Conservation (phyloP, 2,888 invertebrate genomes). For the Mechanitis mazaeus region DNA sequence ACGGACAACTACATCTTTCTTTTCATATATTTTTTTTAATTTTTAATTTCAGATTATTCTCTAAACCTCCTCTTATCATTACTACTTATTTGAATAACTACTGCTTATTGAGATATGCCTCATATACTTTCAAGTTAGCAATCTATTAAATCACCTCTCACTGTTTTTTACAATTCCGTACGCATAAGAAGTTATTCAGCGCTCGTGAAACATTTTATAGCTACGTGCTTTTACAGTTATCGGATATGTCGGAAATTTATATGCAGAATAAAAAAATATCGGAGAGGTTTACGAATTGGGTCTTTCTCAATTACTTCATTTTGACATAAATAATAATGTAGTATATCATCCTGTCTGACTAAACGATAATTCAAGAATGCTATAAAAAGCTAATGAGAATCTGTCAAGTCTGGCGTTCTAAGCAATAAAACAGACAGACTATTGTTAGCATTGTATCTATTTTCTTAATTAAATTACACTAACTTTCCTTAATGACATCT, state of each 20-base stretch:
- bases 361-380: no score
- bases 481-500: not conserved
- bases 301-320: conserved; percentile 1
- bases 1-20: no score
- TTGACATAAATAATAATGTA: not conserved
- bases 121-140: not conserved
- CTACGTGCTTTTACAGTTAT: conserved; percentile 13
- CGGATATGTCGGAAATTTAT: conserved; percentile 14
- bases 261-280: conserved; percentile 8
- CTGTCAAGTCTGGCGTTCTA: no score
- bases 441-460: not conserved
- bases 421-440: not conserved
- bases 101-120: not conserved
- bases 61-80: no score
- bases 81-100: not conserved
- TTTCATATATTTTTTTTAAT: no score
- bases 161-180: conserved; percentile 21
- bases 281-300: not conserved
- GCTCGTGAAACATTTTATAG: conserved; percentile 19
- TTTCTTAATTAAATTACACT: not conserved
- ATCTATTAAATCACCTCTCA: conserved; percentile 15
- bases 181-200: conserved; percentile 16
- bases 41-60: no score
- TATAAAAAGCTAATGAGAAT: no score
- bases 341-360: no score